These are phyloP conservation scores for Crioceris asparagi DNA, from an alignment of 2,888 invertebrate species.

Conservation along the genomic window DNA sequence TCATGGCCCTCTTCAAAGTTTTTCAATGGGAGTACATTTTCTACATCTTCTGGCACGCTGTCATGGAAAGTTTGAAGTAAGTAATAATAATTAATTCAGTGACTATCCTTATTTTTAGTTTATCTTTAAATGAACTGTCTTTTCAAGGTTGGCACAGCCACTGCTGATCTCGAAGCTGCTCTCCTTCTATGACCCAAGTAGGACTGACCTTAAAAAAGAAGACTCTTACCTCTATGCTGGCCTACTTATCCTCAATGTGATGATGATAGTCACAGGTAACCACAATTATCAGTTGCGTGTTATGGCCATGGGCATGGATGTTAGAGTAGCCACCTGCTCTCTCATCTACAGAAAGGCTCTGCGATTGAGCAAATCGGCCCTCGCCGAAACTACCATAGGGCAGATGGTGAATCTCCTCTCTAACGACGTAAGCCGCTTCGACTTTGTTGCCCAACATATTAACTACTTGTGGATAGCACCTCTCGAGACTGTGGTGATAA, in stretches of 20 bases:
- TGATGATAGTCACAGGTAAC: constrained; percentile 40
- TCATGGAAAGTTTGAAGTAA: constrained; percentile 20
- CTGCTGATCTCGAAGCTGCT: constrained; percentile 39
- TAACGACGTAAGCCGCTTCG: constrained; percentile 61
- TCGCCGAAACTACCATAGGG: constrained; percentile 22
- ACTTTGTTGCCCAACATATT: constrained; percentile 64
- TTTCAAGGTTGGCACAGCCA: constrained; percentile 24
- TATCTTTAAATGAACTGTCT: no score
- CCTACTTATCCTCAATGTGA: constrained; percentile 44
- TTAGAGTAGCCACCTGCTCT: constrained; percentile 70
- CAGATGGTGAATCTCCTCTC: constrained; percentile 24
- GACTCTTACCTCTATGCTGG: constrained; percentile 68
- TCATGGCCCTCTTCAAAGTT: constrained; percentile 23
- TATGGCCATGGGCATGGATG: constrained; percentile 72
- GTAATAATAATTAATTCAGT: constrained; percentile 6
- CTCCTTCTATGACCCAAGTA: constrained; percentile 46
- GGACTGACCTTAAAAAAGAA: constrained; percentile 31
- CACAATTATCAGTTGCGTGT: constrained; percentile 80
- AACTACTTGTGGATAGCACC: constrained; percentile 73
- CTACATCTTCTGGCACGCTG: constrained; percentile 13
- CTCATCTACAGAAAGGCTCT: constrained; percentile 55
- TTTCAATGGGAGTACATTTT: constrained; percentile 20
- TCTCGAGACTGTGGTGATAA: constrained; percentile 44
- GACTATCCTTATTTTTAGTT: no score
- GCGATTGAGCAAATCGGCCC: constrained; percentile 18